Percentiles rank a stretch among this genome's conserved stretches.
phyloP scores from a whole-genome alignment of 2,113 vertebrate genomes.

The Furnarius figulus region DNA sequence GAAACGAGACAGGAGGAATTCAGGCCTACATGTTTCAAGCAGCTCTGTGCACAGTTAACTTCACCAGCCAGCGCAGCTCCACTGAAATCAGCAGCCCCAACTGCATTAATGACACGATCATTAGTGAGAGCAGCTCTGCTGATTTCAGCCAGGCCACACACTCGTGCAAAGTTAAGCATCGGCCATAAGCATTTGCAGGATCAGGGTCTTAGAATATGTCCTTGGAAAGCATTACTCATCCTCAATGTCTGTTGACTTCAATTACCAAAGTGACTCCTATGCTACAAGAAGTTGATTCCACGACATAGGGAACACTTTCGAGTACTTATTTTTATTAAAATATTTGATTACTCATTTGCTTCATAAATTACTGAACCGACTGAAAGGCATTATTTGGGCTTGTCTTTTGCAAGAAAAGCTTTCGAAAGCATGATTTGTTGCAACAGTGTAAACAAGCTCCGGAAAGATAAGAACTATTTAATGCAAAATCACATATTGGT shows the following conservation, averaged over 20 bases:
- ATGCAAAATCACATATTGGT: neutral
- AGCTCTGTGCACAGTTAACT: neutral
- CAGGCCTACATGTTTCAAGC: neutral
- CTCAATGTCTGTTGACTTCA: slow-evolving; percentile 44
- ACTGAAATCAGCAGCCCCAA: neutral
- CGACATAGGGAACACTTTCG: neutral
- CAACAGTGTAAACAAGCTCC: neutral
- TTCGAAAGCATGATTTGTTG: neutral
- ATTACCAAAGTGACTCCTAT: slow-evolving; percentile 32
- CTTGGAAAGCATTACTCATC: slow-evolving; percentile 69
- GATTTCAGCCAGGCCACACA: neutral
- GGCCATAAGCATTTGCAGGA: slow-evolving; percentile 36
- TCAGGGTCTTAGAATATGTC: slow-evolving; percentile 53
- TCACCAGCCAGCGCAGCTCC: neutral
- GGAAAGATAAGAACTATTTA: neutral
- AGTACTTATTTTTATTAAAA: slow-evolving; percentile 10
- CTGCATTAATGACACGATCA: neutral
- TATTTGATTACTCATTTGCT: neutral
- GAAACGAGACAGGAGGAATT: neutral
- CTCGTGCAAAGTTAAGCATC: slow-evolving; percentile 21
- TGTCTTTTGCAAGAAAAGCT: neutral
- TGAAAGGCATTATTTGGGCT: neutral
- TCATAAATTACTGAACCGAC: neutral
- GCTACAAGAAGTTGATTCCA: slow-evolving; percentile 30
- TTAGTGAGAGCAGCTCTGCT: neutral